Evolutionary conservation across 2,113 vertebrate species (phyloP).

Genomic region (Noctilio leporinus): DNA sequence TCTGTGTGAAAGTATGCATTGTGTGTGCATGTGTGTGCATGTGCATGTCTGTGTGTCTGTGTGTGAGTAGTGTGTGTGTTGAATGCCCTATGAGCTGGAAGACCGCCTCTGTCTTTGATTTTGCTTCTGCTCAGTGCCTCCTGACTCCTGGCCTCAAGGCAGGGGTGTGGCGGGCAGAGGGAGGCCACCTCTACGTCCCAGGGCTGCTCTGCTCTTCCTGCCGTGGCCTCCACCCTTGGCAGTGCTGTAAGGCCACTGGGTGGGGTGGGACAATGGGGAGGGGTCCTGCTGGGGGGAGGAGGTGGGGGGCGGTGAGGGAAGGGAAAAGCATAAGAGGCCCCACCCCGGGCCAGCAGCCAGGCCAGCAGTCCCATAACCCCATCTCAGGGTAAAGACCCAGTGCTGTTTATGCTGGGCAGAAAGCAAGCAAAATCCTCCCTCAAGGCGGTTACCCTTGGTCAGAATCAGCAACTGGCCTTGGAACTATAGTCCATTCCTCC

Average conservation of each 20-base stretch:
- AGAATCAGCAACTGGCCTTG: background rate
- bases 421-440: background rate
- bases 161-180: background rate
- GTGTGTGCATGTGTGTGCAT: background rate
- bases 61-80: background rate
- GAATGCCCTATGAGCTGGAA: background rate
- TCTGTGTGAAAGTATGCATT: background rate
- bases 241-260: background rate
- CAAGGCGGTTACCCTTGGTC: background rate
- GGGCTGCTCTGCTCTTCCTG: background rate
- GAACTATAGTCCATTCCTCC: background rate
- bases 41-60: background rate
- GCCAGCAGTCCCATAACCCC: background rate
- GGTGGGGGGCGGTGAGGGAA: background rate
- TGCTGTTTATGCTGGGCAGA: rapidly evolving
- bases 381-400: background rate
- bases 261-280: background rate
- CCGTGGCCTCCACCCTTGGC: background rate
- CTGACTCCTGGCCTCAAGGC: background rate
- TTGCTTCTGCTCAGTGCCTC: background rate
- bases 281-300: background rate
- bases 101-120: background rate
- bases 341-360: background rate
- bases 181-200: background rate
- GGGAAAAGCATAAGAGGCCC: background rate